phyloP scores from a whole-genome alignment of 2,113 vertebrate genomes.

The Mastomys natalensis region DNA sequence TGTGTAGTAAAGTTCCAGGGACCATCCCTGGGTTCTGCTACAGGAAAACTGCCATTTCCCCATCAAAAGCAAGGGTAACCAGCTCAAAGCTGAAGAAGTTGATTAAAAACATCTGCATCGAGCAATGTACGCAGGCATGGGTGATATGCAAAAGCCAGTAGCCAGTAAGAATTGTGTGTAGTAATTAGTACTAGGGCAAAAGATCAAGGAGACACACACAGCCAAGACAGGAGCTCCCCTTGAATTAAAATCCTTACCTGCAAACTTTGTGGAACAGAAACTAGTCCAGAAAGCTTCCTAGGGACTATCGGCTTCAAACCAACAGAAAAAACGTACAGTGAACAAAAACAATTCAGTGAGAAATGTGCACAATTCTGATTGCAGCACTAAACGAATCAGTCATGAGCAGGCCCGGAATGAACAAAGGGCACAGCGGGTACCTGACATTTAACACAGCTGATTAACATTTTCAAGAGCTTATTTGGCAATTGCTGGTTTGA shows the following conservation, averaged over 20 bases:
- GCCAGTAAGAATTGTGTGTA: fast-evolving
- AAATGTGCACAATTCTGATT: not conserved
- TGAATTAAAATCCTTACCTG: not conserved
- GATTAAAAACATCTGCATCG: not conserved
- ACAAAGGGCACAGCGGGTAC: not conserved
- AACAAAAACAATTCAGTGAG: not conserved
- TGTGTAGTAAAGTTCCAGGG: not conserved
- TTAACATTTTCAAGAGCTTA: not conserved
- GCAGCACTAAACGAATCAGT: not conserved
- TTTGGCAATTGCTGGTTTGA: constrained; percentile 9
- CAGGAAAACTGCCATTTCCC: too few species aligned
- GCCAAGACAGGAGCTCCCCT: not conserved
- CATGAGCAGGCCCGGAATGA: not conserved
- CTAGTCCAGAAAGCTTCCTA: not conserved
- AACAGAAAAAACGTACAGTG: not conserved
- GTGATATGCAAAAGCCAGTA: not conserved
- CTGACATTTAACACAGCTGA: not conserved
- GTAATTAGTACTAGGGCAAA: not conserved
- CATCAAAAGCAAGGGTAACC: not conserved
- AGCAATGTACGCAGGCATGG: not conserved
- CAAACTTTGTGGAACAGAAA: not conserved
- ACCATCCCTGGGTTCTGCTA: not conserved
- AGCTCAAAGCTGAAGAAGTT: not conserved
- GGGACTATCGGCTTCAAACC: not conserved
- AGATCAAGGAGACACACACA: not conserved